Conservation (phyloP, 2,113 vertebrate genomes). For the Isurus oxyrinchus region DNA sequence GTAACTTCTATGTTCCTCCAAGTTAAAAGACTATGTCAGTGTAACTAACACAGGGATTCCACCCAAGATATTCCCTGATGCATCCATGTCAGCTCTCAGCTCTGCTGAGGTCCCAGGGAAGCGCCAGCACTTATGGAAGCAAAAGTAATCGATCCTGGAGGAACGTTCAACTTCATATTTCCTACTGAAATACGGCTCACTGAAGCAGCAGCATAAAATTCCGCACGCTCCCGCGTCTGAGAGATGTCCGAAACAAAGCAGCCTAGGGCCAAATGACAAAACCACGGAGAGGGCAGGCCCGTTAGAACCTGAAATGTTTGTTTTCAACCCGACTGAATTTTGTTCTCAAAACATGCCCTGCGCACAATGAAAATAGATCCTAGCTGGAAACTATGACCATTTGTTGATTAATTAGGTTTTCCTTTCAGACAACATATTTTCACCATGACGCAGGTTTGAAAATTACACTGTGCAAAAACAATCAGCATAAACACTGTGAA, state of each 20-base stretch:
- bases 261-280: not conserved
- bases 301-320: not conserved
- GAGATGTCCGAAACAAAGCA: not conserved
- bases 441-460: constrained; percentile 31
- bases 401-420: constrained; percentile 29
- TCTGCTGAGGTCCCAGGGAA: too few species aligned
- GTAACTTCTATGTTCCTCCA: too few species aligned
- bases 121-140: not conserved
- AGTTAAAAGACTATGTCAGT: not conserved
- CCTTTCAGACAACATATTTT: constrained; percentile 27
- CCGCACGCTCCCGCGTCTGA: not conserved
- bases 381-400: constrained; percentile 5
- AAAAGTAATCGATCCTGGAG: not conserved
- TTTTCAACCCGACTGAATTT: not conserved
- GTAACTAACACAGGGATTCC: too few species aligned
- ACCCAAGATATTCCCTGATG: not conserved
- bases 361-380: not conserved
- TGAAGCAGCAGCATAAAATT: not conserved
- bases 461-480: constrained; percentile 35
- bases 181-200: not conserved
- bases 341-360: not conserved
- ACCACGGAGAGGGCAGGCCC: not conserved
- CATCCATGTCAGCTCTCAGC: not conserved
- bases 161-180: not conserved
- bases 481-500: constrained; percentile 31